These are phyloP conservation scores for Zelostemma sp. DNA, from an alignment of 1,140 invertebrate genomes.

Conservation along the genomic window DNA sequence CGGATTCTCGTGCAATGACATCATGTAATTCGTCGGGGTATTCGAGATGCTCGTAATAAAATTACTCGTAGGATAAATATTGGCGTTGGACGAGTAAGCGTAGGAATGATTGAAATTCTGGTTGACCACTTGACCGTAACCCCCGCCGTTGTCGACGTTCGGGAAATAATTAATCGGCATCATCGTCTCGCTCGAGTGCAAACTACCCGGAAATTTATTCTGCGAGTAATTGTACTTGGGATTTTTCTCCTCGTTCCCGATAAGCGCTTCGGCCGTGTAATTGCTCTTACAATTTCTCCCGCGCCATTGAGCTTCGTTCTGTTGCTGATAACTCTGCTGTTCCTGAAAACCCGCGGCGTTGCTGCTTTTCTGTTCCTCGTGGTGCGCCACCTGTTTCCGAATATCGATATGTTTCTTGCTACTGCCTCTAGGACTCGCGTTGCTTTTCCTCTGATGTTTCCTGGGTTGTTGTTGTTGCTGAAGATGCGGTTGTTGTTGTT, in stretches of 20 bases:
- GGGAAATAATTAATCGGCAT: slow-evolving; percentile 68
- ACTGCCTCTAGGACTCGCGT: slow-evolving; percentile 56
- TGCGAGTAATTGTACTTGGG: slow-evolving; percentile 67
- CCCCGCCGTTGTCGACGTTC: slow-evolving; percentile 58
- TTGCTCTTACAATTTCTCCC: slow-evolving; percentile 70
- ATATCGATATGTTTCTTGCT: slow-evolving; percentile 65
- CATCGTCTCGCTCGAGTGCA: slow-evolving; percentile 56
- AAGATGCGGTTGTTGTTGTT: slow-evolving; percentile 26
- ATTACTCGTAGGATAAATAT: slow-evolving; percentile 65
- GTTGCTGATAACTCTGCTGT: slow-evolving; percentile 63
- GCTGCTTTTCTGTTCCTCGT: slow-evolving; percentile 61
- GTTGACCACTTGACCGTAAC: slow-evolving; percentile 66
- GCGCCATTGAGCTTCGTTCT: slow-evolving; percentile 65
- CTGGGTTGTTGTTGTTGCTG: slow-evolving; percentile 43
- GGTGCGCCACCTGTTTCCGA: slow-evolving; percentile 56
- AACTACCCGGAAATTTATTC: slow-evolving; percentile 60
- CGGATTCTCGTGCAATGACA: slow-evolving; percentile 65
- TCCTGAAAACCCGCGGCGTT: slow-evolving; percentile 51
- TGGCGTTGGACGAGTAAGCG: slow-evolving; percentile 64
- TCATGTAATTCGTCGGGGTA: slow-evolving; percentile 65
- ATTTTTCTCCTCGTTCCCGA: slow-evolving; percentile 66
- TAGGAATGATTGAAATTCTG: slow-evolving; percentile 68
- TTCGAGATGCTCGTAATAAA: slow-evolving; percentile 68
- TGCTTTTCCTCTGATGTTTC: slow-evolving; percentile 59
- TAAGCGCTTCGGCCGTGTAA: slow-evolving; percentile 75